Percentiles rank a stretch among this genome's conserved stretches.
These are phyloP conservation scores for Mionectes olivaceus DNA, from an alignment of 2,797 vertebrate genomes.

Conservation along the genomic window DNA sequence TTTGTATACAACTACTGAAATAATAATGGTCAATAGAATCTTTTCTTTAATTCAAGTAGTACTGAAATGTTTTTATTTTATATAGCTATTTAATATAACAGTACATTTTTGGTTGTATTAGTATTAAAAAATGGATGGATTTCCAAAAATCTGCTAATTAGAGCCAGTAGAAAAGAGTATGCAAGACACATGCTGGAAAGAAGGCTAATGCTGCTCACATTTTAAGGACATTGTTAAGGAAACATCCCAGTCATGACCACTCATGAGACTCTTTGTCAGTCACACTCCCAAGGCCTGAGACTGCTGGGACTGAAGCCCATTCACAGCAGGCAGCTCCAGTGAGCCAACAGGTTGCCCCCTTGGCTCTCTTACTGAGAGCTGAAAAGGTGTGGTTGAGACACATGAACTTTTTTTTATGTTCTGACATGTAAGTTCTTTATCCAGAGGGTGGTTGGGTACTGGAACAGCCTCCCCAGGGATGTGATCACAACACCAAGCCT, in stretches of 20 bases:
- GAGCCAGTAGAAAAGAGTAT: background rate
- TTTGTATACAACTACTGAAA: background rate
- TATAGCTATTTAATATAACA: background rate
- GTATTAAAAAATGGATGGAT: background rate
- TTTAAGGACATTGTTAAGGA: background rate
- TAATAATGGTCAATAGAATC: background rate
- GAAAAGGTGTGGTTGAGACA: background rate
- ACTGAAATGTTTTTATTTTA: background rate
- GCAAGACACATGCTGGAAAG: background rate
- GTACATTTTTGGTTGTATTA: background rate
- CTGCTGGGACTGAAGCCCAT: background rate
- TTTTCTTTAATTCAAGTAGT: background rate
- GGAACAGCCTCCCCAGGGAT: background rate
- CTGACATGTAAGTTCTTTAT: background rate
- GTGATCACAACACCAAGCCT: background rate
- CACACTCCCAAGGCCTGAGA: background rate
- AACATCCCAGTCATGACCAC: too few species aligned
- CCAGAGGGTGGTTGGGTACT: background rate
- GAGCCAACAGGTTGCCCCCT: accelerated
- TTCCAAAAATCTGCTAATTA: background rate
- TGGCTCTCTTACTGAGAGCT: background rate
- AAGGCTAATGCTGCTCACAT: background rate
- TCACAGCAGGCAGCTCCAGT: background rate
- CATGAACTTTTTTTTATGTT: background rate
- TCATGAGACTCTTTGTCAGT: background rate